Evolutionary conservation across 2,113 vertebrate species (phyloP).

Genomic region (Narcine bancroftii): DNA sequence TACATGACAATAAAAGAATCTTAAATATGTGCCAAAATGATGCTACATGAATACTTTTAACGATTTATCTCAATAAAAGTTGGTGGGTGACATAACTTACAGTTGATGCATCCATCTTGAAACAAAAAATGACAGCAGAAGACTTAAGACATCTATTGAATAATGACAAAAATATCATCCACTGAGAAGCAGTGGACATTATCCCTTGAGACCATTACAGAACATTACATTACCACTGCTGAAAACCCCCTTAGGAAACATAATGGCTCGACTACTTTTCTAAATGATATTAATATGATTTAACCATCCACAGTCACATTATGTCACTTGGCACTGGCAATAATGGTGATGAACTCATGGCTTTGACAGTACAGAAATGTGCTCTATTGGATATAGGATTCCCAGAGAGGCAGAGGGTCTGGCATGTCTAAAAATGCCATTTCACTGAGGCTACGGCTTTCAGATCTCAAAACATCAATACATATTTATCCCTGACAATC

Average conservation of each 20-base stretch:
- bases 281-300: constrained; percentile 35
- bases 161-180: constrained; percentile 27
- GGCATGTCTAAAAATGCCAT: not conserved
- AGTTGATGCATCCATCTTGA: not conserved
- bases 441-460: not conserved
- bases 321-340: constrained; percentile 16
- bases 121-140: constrained; percentile 3
- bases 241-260: constrained; percentile 22
- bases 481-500: not conserved
- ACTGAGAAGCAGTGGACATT: constrained; percentile 17
- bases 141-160: constrained; percentile 16
- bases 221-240: constrained; percentile 12
- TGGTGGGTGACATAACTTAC: not conserved
- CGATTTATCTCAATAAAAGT: not conserved
- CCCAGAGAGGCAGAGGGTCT: not conserved
- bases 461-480: constrained; percentile 27
- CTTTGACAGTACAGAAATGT: constrained; percentile 28
- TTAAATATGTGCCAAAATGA: too few species aligned
- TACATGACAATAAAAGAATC: too few species aligned
- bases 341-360: constrained; percentile 18
- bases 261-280: constrained; percentile 13
- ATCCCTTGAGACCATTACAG: constrained; percentile 23
- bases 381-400: not conserved
- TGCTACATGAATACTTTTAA: not conserved
- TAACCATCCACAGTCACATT: constrained; percentile 24